Base-by-base conservation (phyloP, 2,113 vertebrate genomes). In the Rafetus swinhoei region DNA sequence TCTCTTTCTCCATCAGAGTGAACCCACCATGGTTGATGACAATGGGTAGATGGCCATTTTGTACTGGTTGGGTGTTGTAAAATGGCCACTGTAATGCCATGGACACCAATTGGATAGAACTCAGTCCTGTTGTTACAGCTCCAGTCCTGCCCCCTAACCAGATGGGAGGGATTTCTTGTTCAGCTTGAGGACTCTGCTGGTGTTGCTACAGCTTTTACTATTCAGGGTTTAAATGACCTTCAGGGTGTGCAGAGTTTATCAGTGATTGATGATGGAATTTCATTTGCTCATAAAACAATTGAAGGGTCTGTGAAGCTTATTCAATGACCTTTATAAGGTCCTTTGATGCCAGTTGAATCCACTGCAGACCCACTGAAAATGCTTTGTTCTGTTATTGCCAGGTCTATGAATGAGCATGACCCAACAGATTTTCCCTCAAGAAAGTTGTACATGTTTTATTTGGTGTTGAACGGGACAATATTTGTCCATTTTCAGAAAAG, bases 401-500 rank as follows among this genome's bases (percentile, higher is more conserved):
- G 69, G 21, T 72, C 2, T 76, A 93, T 79, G 10, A 86, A 10
- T 3, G 92, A 81, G 82, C 10, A 39, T 18, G 22, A 16, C 45
- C 92, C 59, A 77, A 27, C 59, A 56, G 84, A 15, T 10, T 85
- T 62, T 81, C 56, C 74, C 11, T 3, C 19, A 65, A 9, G 53
- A 53, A 90, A 65, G 12, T 74, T 35, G n/a, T 9, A 74, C 39
- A 39, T 22, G 21, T 74, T 74, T 74, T 74, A 35, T 39, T 35
- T 11, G 11, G 10, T 80, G 53, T 35, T 56, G 83, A 53, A 84
- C 15, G 35, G 89, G 55, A 62, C 15, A 21, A 29, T n/a, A n/a
- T 55, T 81, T n/a, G 76, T 90, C n/a, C 90, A 32, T 88, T 93
- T 89, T 92, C 93, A n/a, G 57, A 89, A 25, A 2, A 25, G 85